Evolutionary conservation across 2,888 invertebrate genomes (phyloP), one percentile per base, ranked within the genome.

Genomic region (Chloromyia formosa): DNA sequence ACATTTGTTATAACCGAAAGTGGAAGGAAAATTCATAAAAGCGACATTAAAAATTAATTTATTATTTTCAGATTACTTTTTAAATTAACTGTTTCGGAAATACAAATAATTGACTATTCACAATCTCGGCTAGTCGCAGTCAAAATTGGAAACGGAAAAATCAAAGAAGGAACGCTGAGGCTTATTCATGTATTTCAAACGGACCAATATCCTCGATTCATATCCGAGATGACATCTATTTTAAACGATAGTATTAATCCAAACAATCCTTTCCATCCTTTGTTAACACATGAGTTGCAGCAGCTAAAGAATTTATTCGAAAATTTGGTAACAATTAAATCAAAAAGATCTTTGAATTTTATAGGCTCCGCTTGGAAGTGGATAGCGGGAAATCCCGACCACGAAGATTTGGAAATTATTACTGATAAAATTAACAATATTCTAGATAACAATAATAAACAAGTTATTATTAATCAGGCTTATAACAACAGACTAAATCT

Each of bases 11-110:
- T 71, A 20, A 71, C 71, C 14, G 16, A 61, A 18, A 66, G 71
- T 20, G 61, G 71, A 7, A 69, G 62, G 62, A 4, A 0, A 3
- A 40, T 71, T 18, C 71, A 75, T 10, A 49, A 71, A 75, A 75
- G 69, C n/a, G 18, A 69, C 20, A 74, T 74, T 1, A 42, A 35
- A 62, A 74, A 69, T 18, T 69, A 61, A 74, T 10, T 35, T 7
- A 7, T 18, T 22, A 4, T 14, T 42, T 27, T 27, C 18, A 49
- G 49, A 12, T 12, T n/a, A 2, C 49, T 49, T 10, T 3, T 4
- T 2, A 9, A n/a, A 16, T 4, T 20, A 5, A 10, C 18, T 10
- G 18, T 10, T 1, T 16, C 56, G 3, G 16, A 56, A 20, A 20
- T 56, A 2, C 56, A 56, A 4, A 56, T 56, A 56, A 20, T 18